phyloP scores from a whole-genome alignment of 2,888 invertebrate genomes.

The Phytoseiulus persimilis region DNA sequence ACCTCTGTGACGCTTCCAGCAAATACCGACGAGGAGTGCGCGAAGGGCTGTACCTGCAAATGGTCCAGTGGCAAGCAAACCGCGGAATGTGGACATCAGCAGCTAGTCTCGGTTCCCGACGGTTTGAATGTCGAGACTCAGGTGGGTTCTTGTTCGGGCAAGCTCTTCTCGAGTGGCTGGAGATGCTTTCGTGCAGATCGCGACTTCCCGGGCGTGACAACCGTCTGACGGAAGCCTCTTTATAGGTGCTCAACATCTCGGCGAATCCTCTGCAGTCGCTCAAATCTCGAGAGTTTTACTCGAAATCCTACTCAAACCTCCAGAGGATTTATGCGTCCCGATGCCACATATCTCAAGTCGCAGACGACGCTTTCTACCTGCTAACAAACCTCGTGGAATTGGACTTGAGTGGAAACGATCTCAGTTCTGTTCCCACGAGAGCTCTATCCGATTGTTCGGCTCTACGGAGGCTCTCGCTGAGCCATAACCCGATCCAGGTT shows the following conservation, averaged over 20 bases:
- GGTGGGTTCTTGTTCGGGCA: constrained; percentile 42
- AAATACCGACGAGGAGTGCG: constrained; percentile 42
- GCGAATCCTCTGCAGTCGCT: constrained; percentile 44
- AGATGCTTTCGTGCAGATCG: not conserved
- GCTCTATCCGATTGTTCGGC: constrained; percentile 43
- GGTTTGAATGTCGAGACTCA: constrained; percentile 44
- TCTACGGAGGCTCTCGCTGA: constrained; percentile 44
- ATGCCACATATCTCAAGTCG: constrained; percentile 43
- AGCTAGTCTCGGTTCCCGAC: constrained; percentile 43
- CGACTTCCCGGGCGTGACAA: not conserved
- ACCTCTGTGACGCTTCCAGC: not conserved
- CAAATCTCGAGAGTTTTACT: constrained; percentile 44
- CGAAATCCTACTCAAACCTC: constrained; percentile 43
- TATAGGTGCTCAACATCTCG: constrained; percentile 43
- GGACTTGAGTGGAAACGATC: constrained; percentile 45
- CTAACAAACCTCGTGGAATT: constrained; percentile 46
- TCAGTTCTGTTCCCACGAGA: constrained; percentile 44
- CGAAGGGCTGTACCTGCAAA: constrained; percentile 45
- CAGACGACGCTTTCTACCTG: constrained; percentile 45
- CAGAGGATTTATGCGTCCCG: constrained; percentile 44
- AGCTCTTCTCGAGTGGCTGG: no score
- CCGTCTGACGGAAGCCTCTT: not conserved
- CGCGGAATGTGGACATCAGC: constrained; percentile 44
- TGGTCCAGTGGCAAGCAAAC: constrained; percentile 46
- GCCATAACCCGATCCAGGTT: constrained; percentile 44